Base-by-base conservation (phyloP, 2,113 vertebrate genomes). In the Xiphophorus couchianus region DNA sequence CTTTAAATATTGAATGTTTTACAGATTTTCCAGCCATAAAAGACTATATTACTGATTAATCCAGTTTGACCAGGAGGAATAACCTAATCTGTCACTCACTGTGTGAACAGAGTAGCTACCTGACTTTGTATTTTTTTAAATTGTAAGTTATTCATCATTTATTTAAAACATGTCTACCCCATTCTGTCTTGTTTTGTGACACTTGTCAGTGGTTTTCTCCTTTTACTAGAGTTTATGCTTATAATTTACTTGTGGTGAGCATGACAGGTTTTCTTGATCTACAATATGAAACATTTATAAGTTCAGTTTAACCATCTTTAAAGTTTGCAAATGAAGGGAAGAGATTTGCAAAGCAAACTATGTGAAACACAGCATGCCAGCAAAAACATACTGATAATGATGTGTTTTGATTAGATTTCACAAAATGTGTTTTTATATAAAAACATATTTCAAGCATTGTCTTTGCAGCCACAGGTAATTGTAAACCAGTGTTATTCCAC, bases 381-480 rank as follows among this genome's bases (percentile, higher is more conserved):
- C 17, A 54, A 54, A 19, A 54, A 22, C 48, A 25, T 19, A 25
- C 48, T 54, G 48, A 5, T 54, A 9, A 7, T 7, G 48, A 48
- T 19, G 17, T 6, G 44, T 48, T 48, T 48, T 19, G 19, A 54
- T 54, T 54, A 25, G 48, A 54, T 19, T 19, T 54, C 19, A 25
- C 6, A 7, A 22, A 22, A 22, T 54, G 19, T 19, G 2, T 54
- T 22, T 17, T 54, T 54, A 25, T 25, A 22, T 54, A 25, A 54
- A 58, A 79, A 30, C 33, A 13, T 8, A 27, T 17, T 22, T 15
- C 7, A 48, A 29, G 13, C 28, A 0, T 15, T 42, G 69, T 71
- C 22, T 58, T 62, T 62, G 35, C 30, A 60, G 68, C 48, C n/a
- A 15, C 27, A 71, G 31, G 29, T 80, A 74, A 71, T 51, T 69